These are phyloP conservation scores for Chiloscyllium punctatum DNA, from an alignment of 2,797 vertebrate species.

Conservation along the genomic window DNA sequence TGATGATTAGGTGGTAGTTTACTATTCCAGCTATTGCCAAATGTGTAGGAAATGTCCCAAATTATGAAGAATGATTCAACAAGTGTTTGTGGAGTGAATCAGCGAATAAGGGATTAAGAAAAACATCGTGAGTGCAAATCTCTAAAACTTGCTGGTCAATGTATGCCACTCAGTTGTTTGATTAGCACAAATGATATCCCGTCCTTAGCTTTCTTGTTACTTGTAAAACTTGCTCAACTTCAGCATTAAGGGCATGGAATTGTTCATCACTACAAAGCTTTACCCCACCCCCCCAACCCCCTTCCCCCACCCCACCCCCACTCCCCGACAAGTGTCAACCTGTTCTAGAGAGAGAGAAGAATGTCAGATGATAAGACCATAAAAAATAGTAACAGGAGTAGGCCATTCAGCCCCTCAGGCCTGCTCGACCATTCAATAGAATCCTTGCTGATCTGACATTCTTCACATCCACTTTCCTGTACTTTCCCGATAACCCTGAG, in stretches of 20 bases:
- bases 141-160: not conserved
- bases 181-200: not conserved
- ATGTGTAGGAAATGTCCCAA: not conserved
- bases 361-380: no score
- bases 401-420: no score
- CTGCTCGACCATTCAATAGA: no score
- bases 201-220: not conserved
- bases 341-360: no score
- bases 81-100: not conserved
- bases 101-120: not conserved
- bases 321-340: no score
- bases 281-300: no score
- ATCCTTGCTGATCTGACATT: no score
- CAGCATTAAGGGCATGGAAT: not conserved
- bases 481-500: no score
- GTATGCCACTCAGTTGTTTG: not conserved
- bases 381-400: no score
- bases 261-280: no score
- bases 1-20: not conserved
- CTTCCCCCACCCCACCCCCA: no score
- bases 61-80: not conserved
- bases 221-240: not conserved
- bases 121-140: not conserved
- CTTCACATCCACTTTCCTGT: no score
- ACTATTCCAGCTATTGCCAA: not conserved